Evolutionary conservation across 2,113 vertebrate genomes (phyloP), one percentile per base, ranked within the genome.

Genomic region (Tichodroma muraria): DNA sequence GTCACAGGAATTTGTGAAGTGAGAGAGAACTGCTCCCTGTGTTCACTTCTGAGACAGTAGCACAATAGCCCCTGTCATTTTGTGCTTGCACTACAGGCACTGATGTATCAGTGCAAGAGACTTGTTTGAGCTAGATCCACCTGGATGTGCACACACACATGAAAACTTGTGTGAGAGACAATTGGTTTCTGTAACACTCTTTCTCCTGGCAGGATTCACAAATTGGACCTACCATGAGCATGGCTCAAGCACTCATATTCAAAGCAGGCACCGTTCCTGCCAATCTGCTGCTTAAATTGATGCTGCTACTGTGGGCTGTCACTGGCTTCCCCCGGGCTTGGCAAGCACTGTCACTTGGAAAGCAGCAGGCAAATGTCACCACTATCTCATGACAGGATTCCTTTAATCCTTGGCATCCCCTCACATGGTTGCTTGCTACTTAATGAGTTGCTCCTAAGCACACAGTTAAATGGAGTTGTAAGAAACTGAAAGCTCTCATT

Each of bases 401-500:
- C 91, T 90, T 85, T 89, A 97, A 96, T 93, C 94, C 71, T 95
- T 95, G 90, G 87, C 89, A 96, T 66, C 69, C 87, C 80, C 53
- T 83, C 4, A 20, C 40, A 75, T 73, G 69, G 79, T 82, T 94
- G 95, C 95, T 97, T 85, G 80, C 90, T 94, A 80, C 94, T 97
- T 97, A 97, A 97, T 96, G 96, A 95, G 85, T 93, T 93, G 66
- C 70, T 96, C 59, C 57, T 90, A 66, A 90, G 80, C 57, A 70
- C 10, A 8, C 65, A 78, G 86, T 95, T 95, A 95, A 97, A 96
- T 73, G 88, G 94, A 93, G 83, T 80, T 93, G 61, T 95, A 88
- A 91, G 95, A 89, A 97, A 68, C 60, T 56, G 93, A 94, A 90
- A 93, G 88, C 85, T 78, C 64, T 93, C 63, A 76, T 71, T 79